Base-by-base conservation (phyloP, 1,140 invertebrate species). In the Drosophila burlai region DNA sequence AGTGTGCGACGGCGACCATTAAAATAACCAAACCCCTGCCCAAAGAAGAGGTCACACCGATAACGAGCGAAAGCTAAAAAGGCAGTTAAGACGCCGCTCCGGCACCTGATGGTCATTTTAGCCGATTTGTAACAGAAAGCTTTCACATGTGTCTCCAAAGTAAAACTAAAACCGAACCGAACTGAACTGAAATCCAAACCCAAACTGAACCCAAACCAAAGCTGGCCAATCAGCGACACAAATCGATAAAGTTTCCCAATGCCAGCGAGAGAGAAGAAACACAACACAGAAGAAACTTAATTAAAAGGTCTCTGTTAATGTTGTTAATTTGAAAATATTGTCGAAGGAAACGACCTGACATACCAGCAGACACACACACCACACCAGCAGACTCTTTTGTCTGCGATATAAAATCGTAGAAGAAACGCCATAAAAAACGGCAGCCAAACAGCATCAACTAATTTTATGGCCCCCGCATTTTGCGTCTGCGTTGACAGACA, bases 261-360 rank as follows among this genome's bases (percentile, higher is more conserved):
- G 81, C 69, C 76, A 78, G 47, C 54, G 46, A 58, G 36, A 36
- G 66, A 50, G 57, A 45, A 58, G 57, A 61, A 36, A 43, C 62
- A 64, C 75, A 63, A 54, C 43, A 81, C 43, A 81, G 80, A 76
- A 81, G 85, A 91, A 91, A 90, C 86, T 90, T 90, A 90, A 90
- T 90, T 90, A 90, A 90, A 90, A 90, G 85, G 86, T 90, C 79
- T 83, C 85, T 85, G 62, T 89, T 87, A 87, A 89, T 85, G 85
- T 76, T 73, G 85, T 89, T 90, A 90, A 90, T 90, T 90, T 90
- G 82, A 90, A 90, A 90, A 90, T 90, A 90, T 90, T 90, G 85
- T 90, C 85, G 64, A 89, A 89, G 85, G 85, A 89, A 90, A 90
- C 84, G 84, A 60, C 64, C 55, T 72, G 72, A 72, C 68, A 73